Base-by-base conservation (phyloP, 1,140 invertebrate species). In the Geopemphigus sp. region DNA sequence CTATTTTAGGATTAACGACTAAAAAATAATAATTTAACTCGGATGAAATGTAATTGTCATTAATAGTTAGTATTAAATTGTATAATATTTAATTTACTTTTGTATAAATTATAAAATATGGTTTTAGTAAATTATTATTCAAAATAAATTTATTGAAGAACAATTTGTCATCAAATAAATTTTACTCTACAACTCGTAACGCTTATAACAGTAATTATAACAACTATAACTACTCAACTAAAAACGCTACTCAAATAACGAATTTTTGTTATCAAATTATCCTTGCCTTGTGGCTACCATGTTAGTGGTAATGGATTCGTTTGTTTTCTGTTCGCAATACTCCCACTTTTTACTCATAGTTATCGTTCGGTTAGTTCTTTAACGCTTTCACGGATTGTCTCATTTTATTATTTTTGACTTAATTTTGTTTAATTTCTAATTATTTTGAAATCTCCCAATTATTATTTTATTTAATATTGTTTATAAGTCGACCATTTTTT, bases 311-410 rank as follows among this genome's bases (percentile, higher is more conserved):
- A 56, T n/a, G 5, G 6, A 22, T 32, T 57, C 10, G 19, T 57
- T 73, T 73, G 70, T 73, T 73, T 73, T 56, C 32, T 24, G 19
- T 56, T 73, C 19, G 26, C 15, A n/a, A 56, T 68, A 56, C 70
- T 73, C 70, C 70, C 70, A 72, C 68, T 72, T 53, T 70, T 70
- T 53, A 72, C 22, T 24, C 15, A 54, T 66, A 12, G 32, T 66
- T 66, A 66, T 66, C 63, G 63, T 39, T 66, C n/a, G 11, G 14
- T 66, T 66, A 8, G 14, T 26, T 50, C 8, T 54, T 73, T 32
- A n/a, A 74, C 15, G 45, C 24, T 54, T 1, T 74, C 0, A 5
- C 14, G 19, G 19, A 1, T 74, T 8, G 17, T 5, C 10, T 45
- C 5, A 17, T 24, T 45, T 24, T 39, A 32, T 6, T 74, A 26